Evolutionary conservation across 2,888 invertebrate genomes (phyloP).

Genomic region (Galeruca laticollis): DNA sequence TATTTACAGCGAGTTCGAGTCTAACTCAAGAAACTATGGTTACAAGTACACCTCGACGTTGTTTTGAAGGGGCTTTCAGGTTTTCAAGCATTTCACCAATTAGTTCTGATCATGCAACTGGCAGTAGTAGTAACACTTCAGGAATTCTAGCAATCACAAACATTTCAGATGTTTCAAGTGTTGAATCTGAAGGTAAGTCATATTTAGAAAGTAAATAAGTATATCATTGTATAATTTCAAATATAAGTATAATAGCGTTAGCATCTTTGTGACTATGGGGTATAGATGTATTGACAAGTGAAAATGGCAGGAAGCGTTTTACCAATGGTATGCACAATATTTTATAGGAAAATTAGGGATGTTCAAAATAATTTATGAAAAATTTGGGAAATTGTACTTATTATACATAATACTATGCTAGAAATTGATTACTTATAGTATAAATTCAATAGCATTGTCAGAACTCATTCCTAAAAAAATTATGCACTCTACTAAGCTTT

Average conservation of each 20-base stretch:
- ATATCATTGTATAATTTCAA: not conserved
- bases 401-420: too few relatives aligned
- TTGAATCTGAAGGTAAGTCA: not conserved
- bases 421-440: too few relatives aligned
- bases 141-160: not conserved
- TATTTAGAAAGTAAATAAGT: not conserved
- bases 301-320: too few relatives aligned
- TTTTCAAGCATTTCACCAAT: conserved; percentile 36
- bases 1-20: not conserved
- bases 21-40: conserved; percentile 34
- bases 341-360: too few relatives aligned
- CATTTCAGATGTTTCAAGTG: not conserved
- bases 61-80: not conserved
- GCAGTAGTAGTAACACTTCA: not conserved
- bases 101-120: not conserved
- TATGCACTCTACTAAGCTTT: too few relatives aligned
- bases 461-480: too few relatives aligned
- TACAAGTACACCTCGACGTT: conserved; percentile 36
- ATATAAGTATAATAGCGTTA: not conserved
- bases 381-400: too few relatives aligned
- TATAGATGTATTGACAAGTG: too few relatives aligned
- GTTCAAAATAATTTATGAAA: too few relatives aligned
- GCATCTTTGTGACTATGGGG: too few relatives aligned
- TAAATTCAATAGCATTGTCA: too few relatives aligned
- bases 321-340: too few relatives aligned